Evolutionary conservation across 2,113 vertebrate genomes (phyloP).

Genomic region (Hydropotes inermis): DNA sequence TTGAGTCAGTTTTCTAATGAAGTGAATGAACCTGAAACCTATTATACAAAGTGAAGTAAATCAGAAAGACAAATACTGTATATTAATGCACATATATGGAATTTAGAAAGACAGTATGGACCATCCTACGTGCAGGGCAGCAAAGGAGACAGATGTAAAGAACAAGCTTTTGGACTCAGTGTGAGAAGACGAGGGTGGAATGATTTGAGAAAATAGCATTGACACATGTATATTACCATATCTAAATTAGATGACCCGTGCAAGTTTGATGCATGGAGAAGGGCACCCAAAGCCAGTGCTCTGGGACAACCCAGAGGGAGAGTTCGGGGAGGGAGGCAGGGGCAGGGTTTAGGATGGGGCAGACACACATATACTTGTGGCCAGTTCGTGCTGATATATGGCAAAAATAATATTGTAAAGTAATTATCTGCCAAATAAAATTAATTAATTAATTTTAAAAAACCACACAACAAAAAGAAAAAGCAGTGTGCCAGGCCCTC

Average conservation of each 20-base stretch:
- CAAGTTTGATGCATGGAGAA: background rate
- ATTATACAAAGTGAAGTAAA: background rate
- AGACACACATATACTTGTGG: background rate
- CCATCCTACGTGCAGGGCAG: background rate
- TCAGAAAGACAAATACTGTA: too few species aligned
- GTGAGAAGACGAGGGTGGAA: background rate
- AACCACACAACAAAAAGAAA: background rate
- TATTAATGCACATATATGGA: too few species aligned
- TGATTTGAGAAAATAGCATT: background rate
- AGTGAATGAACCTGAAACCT: background rate
- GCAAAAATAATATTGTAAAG: background rate
- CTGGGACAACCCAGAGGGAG: background rate
- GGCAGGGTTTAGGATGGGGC: background rate
- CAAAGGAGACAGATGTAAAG: background rate
- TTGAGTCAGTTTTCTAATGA: background rate
- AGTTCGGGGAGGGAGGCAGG: background rate
- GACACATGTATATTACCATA: accelerated
- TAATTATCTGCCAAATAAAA: background rate
- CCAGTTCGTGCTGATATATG: background rate
- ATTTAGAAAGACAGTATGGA: too few species aligned
- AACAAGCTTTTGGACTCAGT: background rate
- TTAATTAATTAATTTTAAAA: background rate
- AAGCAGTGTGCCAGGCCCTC: background rate
- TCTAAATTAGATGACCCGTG: background rate
- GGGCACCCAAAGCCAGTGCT: background rate